These are phyloP conservation scores for Drosophila pseudotalamancana DNA, from an alignment of 2,888 invertebrate species.

Conservation along the genomic window DNA sequence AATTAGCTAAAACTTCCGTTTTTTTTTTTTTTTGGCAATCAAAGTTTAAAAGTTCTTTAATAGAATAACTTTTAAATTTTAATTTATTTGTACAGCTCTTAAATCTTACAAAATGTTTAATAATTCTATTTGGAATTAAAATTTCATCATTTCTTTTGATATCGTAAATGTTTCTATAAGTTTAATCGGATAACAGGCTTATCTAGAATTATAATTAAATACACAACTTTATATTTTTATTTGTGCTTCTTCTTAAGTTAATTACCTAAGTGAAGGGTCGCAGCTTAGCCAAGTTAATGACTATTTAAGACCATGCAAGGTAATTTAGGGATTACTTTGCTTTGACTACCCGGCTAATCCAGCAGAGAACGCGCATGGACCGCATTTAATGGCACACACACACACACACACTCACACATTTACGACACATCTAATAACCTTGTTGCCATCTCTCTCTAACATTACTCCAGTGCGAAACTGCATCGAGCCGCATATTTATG, in stretches of 20 bases:
- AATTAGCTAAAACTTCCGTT: conserved; percentile 15
- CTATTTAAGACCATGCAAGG: conserved; percentile 26
- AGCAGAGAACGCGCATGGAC: conserved; percentile 3
- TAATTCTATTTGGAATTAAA: no score
- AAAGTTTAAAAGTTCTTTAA: background rate
- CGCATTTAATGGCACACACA: conserved; percentile 29
- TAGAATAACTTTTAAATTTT: no score
- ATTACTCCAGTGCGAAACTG: background rate
- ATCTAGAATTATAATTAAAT: no score
- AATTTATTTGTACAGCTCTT: no score
- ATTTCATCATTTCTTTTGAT: no score
- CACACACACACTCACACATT: conserved; percentile 3
- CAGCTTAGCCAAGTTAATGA: conserved; percentile 17
- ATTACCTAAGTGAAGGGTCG: background rate
- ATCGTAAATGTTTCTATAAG: no score
- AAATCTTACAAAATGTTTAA: no score
- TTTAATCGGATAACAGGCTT: no score
- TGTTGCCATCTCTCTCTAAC: background rate
- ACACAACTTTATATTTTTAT: no score
- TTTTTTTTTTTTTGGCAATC: background rate
- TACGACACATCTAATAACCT: conserved; percentile 15
- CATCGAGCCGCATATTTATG: conserved; percentile 37
- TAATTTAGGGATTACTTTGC: conserved; percentile 17
- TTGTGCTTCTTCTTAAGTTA: background rate
- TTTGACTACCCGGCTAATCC: conserved; percentile 14